Percentiles rank a stretch among this genome's conserved stretches.
Evolutionary conservation across 2,797 vertebrate genomes (phyloP).

Genomic region (Sebastes elongatus): DNA sequence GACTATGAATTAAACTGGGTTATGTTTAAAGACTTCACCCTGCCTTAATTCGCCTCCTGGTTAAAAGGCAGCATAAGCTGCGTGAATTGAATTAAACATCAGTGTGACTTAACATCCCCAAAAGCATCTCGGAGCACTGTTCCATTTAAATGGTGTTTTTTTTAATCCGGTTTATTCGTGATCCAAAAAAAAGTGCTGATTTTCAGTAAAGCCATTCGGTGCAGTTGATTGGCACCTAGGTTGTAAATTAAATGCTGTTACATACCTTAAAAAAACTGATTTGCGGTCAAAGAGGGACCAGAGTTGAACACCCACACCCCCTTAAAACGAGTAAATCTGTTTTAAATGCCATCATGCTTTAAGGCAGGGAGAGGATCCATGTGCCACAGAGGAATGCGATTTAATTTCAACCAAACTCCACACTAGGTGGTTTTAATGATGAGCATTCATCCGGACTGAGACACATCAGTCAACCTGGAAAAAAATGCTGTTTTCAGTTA

Average conservation of each 20-base stretch:
- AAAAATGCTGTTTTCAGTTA: background rate
- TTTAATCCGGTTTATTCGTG: slow-evolving; percentile 7
- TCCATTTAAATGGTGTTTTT: slow-evolving; percentile 13
- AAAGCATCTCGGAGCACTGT: slow-evolving; percentile 17
- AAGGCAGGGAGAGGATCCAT: background rate
- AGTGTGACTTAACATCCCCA: slow-evolving; percentile 19
- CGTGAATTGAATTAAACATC: slow-evolving; percentile 37
- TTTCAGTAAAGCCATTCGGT: background rate
- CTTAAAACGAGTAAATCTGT: background rate
- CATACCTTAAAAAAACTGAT: background rate
- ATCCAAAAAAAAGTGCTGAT: slow-evolving; percentile 5
- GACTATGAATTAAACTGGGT: slow-evolving; percentile 27
- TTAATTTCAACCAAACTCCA: background rate
- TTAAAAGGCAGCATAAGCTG: slow-evolving; percentile 31
- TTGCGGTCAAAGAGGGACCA: background rate
- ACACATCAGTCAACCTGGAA: background rate
- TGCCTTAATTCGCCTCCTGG: slow-evolving; percentile 18
- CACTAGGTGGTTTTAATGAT: background rate
- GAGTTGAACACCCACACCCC: background rate
- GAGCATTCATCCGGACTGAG: background rate
- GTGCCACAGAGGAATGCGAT: background rate
- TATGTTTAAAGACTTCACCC: slow-evolving; percentile 23
- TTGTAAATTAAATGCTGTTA: background rate
- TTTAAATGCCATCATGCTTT: background rate
- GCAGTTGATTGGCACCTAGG: background rate